Percentiles rank a stretch among this genome's conserved stretches.
Conservation (phyloP, 2,797 vertebrate genomes). For the Jordanella pulchra region DNA sequence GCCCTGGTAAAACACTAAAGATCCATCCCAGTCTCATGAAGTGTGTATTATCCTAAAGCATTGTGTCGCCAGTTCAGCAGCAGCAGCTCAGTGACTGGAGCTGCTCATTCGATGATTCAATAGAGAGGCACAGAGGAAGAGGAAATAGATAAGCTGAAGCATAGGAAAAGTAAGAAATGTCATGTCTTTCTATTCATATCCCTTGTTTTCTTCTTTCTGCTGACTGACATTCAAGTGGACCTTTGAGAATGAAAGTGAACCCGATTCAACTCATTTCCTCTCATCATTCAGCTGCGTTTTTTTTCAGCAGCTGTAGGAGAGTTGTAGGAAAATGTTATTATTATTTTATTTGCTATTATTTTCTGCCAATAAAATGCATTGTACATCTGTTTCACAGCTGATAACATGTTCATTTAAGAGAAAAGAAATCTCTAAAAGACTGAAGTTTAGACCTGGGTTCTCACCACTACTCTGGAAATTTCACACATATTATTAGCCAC, state of each 20-base stretch:
- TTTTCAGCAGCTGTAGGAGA: not conserved
- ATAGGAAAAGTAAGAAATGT: constrained; percentile 41
- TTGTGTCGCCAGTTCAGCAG: not conserved
- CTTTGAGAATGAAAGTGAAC: constrained; percentile 26
- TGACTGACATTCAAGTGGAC: constrained; percentile 10
- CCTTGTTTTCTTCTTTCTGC: constrained; percentile 46
- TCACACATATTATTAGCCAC: too few relatives aligned
- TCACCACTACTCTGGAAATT: too few relatives aligned
- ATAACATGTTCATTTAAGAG: not conserved
- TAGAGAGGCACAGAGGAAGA: constrained; percentile 28
- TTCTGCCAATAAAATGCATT: not conserved
- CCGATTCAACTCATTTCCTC: not conserved
- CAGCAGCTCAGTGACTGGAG: not conserved
- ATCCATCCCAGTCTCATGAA: too few relatives aligned
- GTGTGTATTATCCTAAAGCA: too few relatives aligned
- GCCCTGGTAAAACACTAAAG: too few relatives aligned
- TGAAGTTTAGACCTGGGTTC: too few relatives aligned
- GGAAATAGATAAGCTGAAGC: constrained; percentile 36
- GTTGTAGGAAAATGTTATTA: accelerated
- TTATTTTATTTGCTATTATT: too few relatives aligned
- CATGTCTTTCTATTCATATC: constrained; percentile 30
- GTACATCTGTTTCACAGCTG: not conserved
- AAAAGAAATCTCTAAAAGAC: not conserved
- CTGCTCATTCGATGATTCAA: constrained; percentile 3
- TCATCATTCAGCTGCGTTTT: constrained; percentile 5